Evolutionary conservation across 2,888 invertebrate species (phyloP).

Genomic region (Liodrosophila aerea): DNA sequence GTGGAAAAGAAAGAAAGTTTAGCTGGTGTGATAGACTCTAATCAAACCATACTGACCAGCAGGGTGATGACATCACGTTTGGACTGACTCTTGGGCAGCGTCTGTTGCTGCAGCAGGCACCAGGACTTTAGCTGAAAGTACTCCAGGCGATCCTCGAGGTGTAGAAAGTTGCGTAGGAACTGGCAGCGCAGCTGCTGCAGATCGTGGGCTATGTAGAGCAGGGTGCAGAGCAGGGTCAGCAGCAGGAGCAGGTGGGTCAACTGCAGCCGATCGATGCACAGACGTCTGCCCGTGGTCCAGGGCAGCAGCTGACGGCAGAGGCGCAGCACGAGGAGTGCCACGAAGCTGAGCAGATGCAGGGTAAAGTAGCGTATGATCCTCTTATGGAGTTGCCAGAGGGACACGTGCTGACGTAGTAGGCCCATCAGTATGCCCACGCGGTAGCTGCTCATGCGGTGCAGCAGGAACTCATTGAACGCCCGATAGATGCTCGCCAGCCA

Average conservation of each 20-base stretch:
- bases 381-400: conserved; percentile 30
- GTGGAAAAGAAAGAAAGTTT: conserved; percentile 2
- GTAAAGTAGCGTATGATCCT: conserved; percentile 42
- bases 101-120: conserved; percentile 40
- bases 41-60: conserved; percentile 40
- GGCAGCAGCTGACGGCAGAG: background rate
- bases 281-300: background rate
- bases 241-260: conserved; percentile 30
- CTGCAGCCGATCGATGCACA: conserved; percentile 31
- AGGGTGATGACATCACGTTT: conserved; percentile 47
- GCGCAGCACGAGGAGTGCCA: conserved; percentile 20
- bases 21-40: background rate
- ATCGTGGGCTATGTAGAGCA: conserved; percentile 32
- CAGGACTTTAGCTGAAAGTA: conserved; percentile 48
- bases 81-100: conserved; percentile 16
- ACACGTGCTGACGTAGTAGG: conserved; percentile 32
- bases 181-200: conserved; percentile 34
- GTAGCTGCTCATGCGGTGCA: conserved; percentile 36
- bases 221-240: conserved; percentile 13
- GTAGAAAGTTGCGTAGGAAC: conserved; percentile 32
- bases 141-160: conserved; percentile 35
- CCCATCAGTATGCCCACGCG: conserved; percentile 22
- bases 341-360: conserved; percentile 42
- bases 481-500: conserved; percentile 57
- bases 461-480: conserved; percentile 41